Percentiles rank a stretch among this genome's conserved stretches.
These are phyloP conservation scores for Pseudobourletiella spinata DNA, from an alignment of 1,140 invertebrate species.

Conservation along the genomic window DNA sequence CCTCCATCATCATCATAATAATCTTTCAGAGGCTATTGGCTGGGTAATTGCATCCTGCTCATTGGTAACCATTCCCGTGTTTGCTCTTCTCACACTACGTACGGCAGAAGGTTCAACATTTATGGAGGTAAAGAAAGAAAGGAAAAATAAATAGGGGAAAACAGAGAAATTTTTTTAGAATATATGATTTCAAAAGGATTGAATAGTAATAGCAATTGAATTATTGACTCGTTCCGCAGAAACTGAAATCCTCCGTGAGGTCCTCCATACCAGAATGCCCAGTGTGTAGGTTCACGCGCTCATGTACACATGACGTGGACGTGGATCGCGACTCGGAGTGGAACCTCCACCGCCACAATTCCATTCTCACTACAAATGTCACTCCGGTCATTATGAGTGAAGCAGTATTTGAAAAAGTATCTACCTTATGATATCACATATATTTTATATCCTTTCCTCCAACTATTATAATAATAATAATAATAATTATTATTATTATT, in stretches of 20 bases:
- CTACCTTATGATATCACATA: constrained; percentile 13
- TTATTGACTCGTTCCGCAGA: too few relatives aligned
- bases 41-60: constrained; percentile 75
- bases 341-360: constrained; percentile 17
- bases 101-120: constrained; percentile 60
- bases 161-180: too few relatives aligned
- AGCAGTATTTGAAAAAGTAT: constrained; percentile 25
- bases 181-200: too few relatives aligned
- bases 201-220: too few relatives aligned
- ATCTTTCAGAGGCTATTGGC: constrained; percentile 65
- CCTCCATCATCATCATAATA: too few relatives aligned
- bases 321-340: constrained; percentile 14
- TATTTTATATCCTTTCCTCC: background rate
- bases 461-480: too few relatives aligned
- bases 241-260: constrained; percentile 47
- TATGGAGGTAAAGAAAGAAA: constrained; percentile 59
- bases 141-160: too few relatives aligned
- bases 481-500: background rate
- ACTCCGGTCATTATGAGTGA: constrained; percentile 25
- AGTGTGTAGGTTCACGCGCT: constrained; percentile 40
- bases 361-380: constrained; percentile 20
- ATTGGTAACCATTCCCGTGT: constrained; percentile 73
- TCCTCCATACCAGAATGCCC: constrained; percentile 52
- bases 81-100: constrained; percentile 61
- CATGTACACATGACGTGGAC: constrained; percentile 19